Conservation (phyloP, 2,888 invertebrate species). For the Pristionchus fissidentatus region DNA sequence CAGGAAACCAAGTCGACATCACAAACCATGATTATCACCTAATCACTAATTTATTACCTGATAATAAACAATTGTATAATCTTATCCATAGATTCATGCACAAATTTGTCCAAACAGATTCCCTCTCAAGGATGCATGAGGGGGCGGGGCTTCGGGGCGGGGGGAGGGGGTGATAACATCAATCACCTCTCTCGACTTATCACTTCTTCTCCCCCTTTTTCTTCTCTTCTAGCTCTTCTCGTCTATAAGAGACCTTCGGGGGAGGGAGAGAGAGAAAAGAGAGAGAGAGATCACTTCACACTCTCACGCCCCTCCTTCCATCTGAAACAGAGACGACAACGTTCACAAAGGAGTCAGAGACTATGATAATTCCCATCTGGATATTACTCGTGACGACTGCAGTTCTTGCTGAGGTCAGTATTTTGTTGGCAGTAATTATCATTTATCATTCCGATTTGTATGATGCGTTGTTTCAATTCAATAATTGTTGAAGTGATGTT, state of each 20-base stretch:
- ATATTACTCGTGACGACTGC: conserved; percentile 10
- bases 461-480: not conserved
- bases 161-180: not conserved
- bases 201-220: conserved; percentile 34
- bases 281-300: conserved; percentile 9
- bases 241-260: conserved; percentile 26
- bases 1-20: not conserved
- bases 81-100: too few relatives aligned
- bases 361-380: not conserved
- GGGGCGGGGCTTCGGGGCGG: too few relatives aligned
- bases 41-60: not conserved
- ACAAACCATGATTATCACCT: not conserved
- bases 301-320: conserved; percentile 7
- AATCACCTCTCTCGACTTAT: not conserved
- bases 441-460: not conserved
- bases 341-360: not conserved
- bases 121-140: too few relatives aligned
- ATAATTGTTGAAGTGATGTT: too few relatives aligned
- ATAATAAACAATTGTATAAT: too few relatives aligned
- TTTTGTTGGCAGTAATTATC: too few relatives aligned
- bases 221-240: conserved; percentile 27
- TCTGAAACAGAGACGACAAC: not conserved
- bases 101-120: not conserved
- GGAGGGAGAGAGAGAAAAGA: conserved; percentile 13
- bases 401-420: not conserved